A percentile compares a stretch with the other conserved stretches of the same genome.
Evolutionary conservation across 1,140 invertebrate genomes (phyloP).

Genomic region (Drosophila biarmipes): DNA sequence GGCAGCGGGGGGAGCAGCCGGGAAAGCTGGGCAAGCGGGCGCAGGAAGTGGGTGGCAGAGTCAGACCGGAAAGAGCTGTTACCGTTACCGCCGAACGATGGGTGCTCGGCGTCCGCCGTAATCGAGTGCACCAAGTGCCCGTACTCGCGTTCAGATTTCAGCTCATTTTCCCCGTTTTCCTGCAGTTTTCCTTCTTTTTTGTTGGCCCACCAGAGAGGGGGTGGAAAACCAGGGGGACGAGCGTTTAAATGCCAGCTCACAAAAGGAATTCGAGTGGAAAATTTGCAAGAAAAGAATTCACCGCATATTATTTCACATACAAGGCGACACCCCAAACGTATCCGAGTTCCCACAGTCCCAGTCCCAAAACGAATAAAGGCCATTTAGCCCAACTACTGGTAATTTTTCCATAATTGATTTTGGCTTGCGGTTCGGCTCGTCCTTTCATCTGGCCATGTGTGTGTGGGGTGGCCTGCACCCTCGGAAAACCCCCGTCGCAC

Average conservation of each 20-base stretch:
- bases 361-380: slow-evolving; percentile 38
- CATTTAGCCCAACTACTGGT: slow-evolving; percentile 74
- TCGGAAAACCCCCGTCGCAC: slow-evolving; percentile 1
- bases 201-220: not conserved
- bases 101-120: slow-evolving; percentile 45
- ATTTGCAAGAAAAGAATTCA: slow-evolving; percentile 53
- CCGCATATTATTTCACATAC: slow-evolving; percentile 40
- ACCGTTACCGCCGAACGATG: slow-evolving; percentile 21
- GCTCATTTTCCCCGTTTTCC: slow-evolving; percentile 55
- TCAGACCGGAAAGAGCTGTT: slow-evolving; percentile 63
- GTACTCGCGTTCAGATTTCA: slow-evolving; percentile 51
- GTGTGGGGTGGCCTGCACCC: not conserved
- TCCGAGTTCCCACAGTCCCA: not conserved
- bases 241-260: slow-evolving; percentile 44
- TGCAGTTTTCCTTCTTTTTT: slow-evolving; percentile 20
- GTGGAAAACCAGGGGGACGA: slow-evolving; percentile 1
- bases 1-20: not conserved
- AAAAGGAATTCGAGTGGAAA: slow-evolving; percentile 69
- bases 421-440: slow-evolving; percentile 25
- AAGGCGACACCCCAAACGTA: slow-evolving; percentile 5
- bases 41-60: slow-evolving; percentile 24
- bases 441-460: slow-evolving; percentile 33
- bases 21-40: not conserved
- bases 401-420: slow-evolving; percentile 79
- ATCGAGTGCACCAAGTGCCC: slow-evolving; percentile 73